Evolutionary conservation across 2,888 invertebrate genomes (phyloP).

Genomic region (Conistra vaccinii): DNA sequence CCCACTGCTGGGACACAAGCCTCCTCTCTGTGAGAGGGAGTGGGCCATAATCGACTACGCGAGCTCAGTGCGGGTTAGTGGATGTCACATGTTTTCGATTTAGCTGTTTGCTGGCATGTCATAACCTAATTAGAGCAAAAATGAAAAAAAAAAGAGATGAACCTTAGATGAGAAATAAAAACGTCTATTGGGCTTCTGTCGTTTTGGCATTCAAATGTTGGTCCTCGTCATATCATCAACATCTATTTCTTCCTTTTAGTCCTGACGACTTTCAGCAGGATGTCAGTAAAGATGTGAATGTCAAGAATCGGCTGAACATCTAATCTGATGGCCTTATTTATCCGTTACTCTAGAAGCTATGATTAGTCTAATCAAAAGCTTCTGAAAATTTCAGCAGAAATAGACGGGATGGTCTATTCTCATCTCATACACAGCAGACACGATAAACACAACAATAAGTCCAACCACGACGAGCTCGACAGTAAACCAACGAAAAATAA

Average conservation of each 20-base stretch:
- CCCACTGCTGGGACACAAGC: neutral
- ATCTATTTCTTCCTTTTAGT: neutral
- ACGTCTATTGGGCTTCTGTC: too few species aligned
- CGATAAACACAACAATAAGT: neutral
- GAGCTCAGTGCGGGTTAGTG: neutral
- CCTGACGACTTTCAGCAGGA: neutral
- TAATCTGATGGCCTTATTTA: neutral
- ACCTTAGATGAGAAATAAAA: neutral
- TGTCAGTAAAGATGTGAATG: neutral
- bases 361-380: neutral
- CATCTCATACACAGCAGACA: conserved; percentile 16
- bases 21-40: neutral
- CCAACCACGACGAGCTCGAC: neutral
- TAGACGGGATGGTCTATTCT: conserved; percentile 22
- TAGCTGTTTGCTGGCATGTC: neutral
- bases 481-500: conserved; percentile 23
- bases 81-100: neutral
- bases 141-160: neutral
- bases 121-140: neutral
- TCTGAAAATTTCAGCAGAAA: conserved; percentile 11
- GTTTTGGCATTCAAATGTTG: neutral
- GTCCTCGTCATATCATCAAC: neutral
- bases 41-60: neutral
- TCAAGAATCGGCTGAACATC: neutral
- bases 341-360: neutral